Evolutionary conservation across 2,888 invertebrate species (phyloP).

Genomic region (Acrobasis suavella): DNA sequence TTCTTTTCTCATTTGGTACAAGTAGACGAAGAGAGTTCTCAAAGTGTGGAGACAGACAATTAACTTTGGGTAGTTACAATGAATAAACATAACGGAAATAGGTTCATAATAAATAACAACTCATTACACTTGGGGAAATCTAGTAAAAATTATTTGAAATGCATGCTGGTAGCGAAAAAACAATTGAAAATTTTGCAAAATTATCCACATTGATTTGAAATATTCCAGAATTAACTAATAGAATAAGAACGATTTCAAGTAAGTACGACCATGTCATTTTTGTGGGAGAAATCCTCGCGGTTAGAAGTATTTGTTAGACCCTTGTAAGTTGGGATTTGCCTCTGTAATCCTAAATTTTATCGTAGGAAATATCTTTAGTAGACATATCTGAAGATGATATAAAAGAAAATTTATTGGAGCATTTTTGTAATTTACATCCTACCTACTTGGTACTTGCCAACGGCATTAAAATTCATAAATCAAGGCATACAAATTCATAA

Average conservation of each 20-base stretch:
- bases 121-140: too few relatives aligned
- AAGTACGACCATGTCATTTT: too few relatives aligned
- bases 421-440: neutral
- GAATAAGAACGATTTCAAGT: neutral
- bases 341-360: slow-evolving; percentile 6
- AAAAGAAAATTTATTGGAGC: neutral
- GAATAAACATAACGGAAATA: too few relatives aligned
- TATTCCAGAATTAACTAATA: neutral
- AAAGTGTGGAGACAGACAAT: too few relatives aligned
- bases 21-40: too few relatives aligned
- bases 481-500: too few relatives aligned
- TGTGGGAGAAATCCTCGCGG: neutral
- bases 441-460: too few relatives aligned
- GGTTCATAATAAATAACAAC: too few relatives aligned
- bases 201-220: neutral
- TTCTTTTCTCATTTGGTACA: too few relatives aligned
- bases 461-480: too few relatives aligned
- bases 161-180: neutral
- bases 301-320: neutral
- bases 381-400: neutral
- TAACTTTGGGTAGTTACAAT: too few relatives aligned
- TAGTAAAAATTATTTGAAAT: too few relatives aligned
- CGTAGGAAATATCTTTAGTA: neutral
- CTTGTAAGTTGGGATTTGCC: slow-evolving; percentile 7
- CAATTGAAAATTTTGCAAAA: neutral